Conservation (phyloP, 2,888 invertebrate species). For the Tachystola acroxantha region DNA sequence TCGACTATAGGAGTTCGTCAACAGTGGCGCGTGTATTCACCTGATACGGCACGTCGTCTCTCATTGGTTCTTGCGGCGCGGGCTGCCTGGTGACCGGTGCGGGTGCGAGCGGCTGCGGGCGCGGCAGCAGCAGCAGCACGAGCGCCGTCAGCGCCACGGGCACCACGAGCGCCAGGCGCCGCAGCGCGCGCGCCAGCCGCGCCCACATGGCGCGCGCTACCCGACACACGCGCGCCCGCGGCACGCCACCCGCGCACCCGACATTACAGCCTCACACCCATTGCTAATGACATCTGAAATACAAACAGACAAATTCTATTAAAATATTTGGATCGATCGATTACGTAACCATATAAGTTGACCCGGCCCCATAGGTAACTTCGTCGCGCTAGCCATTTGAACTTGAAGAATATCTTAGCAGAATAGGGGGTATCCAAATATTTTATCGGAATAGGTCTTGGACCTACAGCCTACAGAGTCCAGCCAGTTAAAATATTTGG, state of each 20-base stretch:
- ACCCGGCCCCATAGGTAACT: too few relatives aligned
- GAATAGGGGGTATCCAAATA: too few relatives aligned
- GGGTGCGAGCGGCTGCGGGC: slow-evolving; percentile 47
- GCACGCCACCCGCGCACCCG: slow-evolving; percentile 18
- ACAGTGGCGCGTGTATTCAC: too few relatives aligned
- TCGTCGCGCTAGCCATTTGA: too few relatives aligned
- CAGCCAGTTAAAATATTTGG: too few relatives aligned
- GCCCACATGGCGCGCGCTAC: slow-evolving; percentile 46
- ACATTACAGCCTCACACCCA: not conserved
- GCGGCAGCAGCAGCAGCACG: slow-evolving; percentile 69
- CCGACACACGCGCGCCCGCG: slow-evolving; percentile 18
- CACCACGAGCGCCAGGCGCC: slow-evolving; percentile 67
- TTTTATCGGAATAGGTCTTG: too few relatives aligned
- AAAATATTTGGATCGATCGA: too few relatives aligned
- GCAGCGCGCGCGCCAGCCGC: slow-evolving; percentile 59
- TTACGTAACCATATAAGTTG: too few relatives aligned
- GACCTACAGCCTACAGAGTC: too few relatives aligned
- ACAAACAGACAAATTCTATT: too few relatives aligned
- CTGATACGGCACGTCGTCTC: slow-evolving; percentile 14
- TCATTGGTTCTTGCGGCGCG: slow-evolving; percentile 25
- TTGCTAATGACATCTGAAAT: not conserved
- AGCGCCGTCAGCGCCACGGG: slow-evolving; percentile 71
- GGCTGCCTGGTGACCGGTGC: slow-evolving; percentile 20
- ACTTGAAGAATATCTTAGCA: too few relatives aligned
- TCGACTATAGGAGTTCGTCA: too few relatives aligned